Evolutionary conservation across 2,888 invertebrate genomes (phyloP).

Genomic region (Prosopocoilus inquinatus): DNA sequence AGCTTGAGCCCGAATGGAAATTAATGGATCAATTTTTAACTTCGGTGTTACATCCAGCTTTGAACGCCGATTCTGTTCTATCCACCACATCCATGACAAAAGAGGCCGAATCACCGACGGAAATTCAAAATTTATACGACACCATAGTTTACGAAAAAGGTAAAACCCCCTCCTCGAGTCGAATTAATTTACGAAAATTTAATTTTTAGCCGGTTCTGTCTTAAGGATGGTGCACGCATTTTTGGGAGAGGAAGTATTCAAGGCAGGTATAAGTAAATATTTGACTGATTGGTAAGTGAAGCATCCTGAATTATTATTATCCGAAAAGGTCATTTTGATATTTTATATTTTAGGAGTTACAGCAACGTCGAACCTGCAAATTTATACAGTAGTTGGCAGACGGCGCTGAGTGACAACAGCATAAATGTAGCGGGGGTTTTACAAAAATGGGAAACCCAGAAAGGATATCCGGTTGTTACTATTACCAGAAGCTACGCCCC

Average conservation of each 20-base stretch:
- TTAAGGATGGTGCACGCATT: constrained; percentile 39
- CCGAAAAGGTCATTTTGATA: no score
- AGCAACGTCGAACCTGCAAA: constrained; percentile 30
- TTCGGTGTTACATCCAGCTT: constrained; percentile 43
- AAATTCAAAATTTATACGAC: constrained; percentile 57
- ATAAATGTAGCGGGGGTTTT: constrained; percentile 9
- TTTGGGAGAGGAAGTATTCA: constrained; percentile 16
- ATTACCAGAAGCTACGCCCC: constrained; percentile 8
- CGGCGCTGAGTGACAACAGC: background rate
- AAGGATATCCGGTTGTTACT: constrained; percentile 24
- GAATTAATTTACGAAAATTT: no score
- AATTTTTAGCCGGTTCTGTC: constrained; percentile 58
- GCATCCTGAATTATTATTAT: no score
- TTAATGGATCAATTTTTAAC: constrained; percentile 51
- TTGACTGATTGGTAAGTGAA: constrained; percentile 17
- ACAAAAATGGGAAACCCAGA: constrained; percentile 18
- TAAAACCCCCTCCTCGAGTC: constrained; percentile 25
- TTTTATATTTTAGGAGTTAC: constrained; percentile 4
- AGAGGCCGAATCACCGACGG: constrained; percentile 52
- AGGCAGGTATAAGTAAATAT: constrained; percentile 19
- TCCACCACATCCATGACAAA: constrained; percentile 58
- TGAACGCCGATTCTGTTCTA: constrained; percentile 49
- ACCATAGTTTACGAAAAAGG: constrained; percentile 64
- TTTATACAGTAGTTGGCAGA: constrained; percentile 39
- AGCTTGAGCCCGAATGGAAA: constrained; percentile 46